A percentile compares a stretch with the other conserved stretches of the same genome.
phyloP scores from a whole-genome alignment of 2,113 vertebrate genomes.

The Cairina moschata region DNA sequence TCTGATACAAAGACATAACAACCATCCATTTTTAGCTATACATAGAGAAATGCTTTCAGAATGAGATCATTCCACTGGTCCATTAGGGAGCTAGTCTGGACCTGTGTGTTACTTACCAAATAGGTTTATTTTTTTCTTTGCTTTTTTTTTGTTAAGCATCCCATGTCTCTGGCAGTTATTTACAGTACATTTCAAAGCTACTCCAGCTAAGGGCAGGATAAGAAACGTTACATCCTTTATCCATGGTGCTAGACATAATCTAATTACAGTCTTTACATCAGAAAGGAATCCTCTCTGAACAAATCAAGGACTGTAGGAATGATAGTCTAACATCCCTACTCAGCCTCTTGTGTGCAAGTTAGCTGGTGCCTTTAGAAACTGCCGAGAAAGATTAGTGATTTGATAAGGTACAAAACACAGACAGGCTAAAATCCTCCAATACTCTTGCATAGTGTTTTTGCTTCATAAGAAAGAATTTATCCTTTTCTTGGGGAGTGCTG shows the following conservation, averaged over 20 bases:
- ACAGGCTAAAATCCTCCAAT: not conserved
- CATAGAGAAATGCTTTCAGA: not conserved
- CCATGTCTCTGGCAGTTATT: not conserved
- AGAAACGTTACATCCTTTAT: conserved; percentile 35
- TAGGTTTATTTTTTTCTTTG: not conserved
- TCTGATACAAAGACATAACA: not conserved
- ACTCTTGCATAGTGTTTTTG: not conserved
- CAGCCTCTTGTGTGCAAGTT: not conserved
- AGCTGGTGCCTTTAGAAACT: conserved; percentile 1
- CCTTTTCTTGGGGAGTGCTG: not conserved
- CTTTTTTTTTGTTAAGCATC: not conserved
- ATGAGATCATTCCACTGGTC: not conserved
- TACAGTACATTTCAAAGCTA: not conserved
- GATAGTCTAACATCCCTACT: not conserved
- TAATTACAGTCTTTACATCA: conserved; percentile 61
- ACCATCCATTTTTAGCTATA: not conserved
- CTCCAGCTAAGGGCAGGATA: conserved; percentile 9
- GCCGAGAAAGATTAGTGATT: not conserved
- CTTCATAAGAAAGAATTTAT: not conserved
- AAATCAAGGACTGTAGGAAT: not conserved
- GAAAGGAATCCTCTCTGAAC: conserved; percentile 47
- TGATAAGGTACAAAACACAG: not conserved
- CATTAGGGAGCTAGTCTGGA: not conserved
- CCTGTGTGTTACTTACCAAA: not conserved
- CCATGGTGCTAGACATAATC: conserved; percentile 43